Conservation (phyloP, 92 coral and sea anemone genomes). For the Actinernus sp. region DNA sequence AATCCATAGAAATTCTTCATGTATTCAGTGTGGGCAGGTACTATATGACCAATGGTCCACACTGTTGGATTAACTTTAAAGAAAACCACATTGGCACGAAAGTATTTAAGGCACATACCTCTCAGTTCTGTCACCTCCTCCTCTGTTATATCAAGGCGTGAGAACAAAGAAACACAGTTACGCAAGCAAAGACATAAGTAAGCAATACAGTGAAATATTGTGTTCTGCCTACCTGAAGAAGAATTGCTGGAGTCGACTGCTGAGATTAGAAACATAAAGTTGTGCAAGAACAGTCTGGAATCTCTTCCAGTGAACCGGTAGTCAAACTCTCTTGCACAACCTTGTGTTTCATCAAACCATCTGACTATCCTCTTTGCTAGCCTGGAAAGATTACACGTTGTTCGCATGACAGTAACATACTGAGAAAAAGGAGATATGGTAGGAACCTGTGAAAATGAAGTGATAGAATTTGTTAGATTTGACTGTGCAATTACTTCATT, state of each 20-base stretch:
- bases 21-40: constrained; percentile 47
- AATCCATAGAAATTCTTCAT: constrained; percentile 46
- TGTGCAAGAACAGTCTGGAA: constrained; percentile 36
- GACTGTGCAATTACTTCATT: constrained; percentile 10
- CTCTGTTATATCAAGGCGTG: constrained; percentile 14
- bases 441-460: constrained; percentile 19
- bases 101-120: constrained; percentile 16
- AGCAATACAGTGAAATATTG: constrained; percentile 33
- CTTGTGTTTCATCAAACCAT: constrained; percentile 13
- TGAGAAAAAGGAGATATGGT: constrained; percentile 14
- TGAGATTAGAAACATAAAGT: constrained; percentile 40
- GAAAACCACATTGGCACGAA: constrained; percentile 11
- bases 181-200: constrained; percentile 35
- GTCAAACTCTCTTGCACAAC: constrained; percentile 16
- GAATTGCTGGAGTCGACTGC: constrained; percentile 21
- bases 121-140: constrained; percentile 24
- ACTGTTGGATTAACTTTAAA: constrained; percentile 31
- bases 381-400: constrained; percentile 1
- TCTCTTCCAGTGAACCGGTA: constrained; percentile 54
- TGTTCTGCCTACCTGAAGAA: constrained; percentile 8
- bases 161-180: constrained; percentile 57
- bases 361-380: constrained; percentile 12
- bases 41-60: constrained; percentile 48
- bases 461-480: neutral
- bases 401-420: constrained; percentile 15